phyloP scores from a whole-genome alignment of 2,113 vertebrate genomes.

The Polypterus bichir region DNA sequence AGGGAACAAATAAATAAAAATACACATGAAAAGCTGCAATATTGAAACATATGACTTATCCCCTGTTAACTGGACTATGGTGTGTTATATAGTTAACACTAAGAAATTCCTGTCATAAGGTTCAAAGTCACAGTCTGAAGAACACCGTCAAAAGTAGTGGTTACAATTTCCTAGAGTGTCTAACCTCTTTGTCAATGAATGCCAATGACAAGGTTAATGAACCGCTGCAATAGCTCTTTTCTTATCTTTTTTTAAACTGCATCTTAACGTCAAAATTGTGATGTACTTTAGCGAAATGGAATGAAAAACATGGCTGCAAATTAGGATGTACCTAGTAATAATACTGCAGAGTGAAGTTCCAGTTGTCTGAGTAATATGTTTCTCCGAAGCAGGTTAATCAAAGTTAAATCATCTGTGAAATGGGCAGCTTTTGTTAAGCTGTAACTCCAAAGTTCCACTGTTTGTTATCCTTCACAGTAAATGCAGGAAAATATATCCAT shows the following conservation, averaged over 20 bases:
- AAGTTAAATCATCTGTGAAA: constrained; percentile 69
- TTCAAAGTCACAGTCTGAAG: constrained; percentile 42
- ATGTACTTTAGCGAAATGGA: constrained; percentile 52
- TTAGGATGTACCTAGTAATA: constrained; percentile 47
- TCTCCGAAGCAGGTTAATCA: constrained; percentile 55
- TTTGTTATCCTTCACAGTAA: constrained; percentile 4
- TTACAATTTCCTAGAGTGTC: constrained; percentile 38
- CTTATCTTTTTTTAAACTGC: constrained; percentile 22
- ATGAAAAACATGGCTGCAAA: constrained; percentile 45
- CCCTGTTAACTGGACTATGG: constrained; percentile 19
- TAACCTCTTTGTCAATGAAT: constrained; percentile 45
- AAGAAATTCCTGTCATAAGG: constrained; percentile 42
- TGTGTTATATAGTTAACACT: constrained; percentile 41
- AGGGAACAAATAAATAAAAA: too few relatives aligned
- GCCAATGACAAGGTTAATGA: constrained; percentile 51
- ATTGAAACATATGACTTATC: constrained; percentile 26
- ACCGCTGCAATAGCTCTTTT: constrained; percentile 38
- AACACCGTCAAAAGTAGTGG: constrained; percentile 38
- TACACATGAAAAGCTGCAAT: too few relatives aligned
- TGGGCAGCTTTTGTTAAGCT: constrained; percentile 58
- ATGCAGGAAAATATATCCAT: background rate
- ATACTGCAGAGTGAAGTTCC: constrained; percentile 44
- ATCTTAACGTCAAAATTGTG: constrained; percentile 53
- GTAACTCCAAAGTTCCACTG: constrained; percentile 10
- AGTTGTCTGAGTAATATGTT: constrained; percentile 52